Conservation (phyloP, 2,888 invertebrate genomes). For the Hyalella azteca region DNA sequence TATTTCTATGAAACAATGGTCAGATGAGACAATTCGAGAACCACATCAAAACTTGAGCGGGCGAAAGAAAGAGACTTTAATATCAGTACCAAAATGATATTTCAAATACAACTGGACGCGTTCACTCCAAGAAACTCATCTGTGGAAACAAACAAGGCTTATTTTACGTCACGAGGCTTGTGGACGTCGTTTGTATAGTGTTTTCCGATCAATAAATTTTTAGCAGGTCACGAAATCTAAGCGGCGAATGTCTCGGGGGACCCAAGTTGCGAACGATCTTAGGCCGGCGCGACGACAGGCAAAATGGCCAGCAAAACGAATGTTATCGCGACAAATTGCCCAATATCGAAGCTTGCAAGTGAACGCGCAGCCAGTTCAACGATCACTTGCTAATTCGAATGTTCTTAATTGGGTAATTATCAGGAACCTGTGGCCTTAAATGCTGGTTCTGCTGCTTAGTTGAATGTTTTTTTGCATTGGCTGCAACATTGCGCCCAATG, state of each 20-base stretch:
- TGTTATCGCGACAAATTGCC: constrained; percentile 23
- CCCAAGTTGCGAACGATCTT: not conserved
- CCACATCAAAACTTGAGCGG: too few species aligned
- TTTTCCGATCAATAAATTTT: constrained; percentile 26
- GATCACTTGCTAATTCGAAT: too few species aligned
- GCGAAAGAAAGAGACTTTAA: too few species aligned
- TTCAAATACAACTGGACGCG: not conserved
- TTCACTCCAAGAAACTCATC: not conserved
- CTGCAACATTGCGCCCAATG: too few species aligned
- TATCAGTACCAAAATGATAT: not conserved
- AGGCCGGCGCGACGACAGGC: not conserved
- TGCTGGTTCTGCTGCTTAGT: too few species aligned
- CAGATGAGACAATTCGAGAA: too few species aligned
- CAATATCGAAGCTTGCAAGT: too few species aligned
- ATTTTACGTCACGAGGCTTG: not conserved
- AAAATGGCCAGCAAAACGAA: not conserved
- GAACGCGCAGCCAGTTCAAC: too few species aligned
- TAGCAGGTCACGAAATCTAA: constrained; percentile 5
- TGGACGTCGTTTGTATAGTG: not conserved
- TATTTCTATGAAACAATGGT: too few species aligned
- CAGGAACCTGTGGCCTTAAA: too few species aligned
- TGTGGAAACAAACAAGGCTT: constrained; percentile 23
- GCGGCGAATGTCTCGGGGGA: not conserved
- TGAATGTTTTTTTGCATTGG: too few species aligned
- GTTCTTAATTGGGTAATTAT: too few species aligned